A percentile compares a stretch with the other conserved stretches of the same genome.
These are phyloP conservation scores for Simalia tracyae DNA, from an alignment of 2,797 vertebrate genomes.

Conservation along the genomic window DNA sequence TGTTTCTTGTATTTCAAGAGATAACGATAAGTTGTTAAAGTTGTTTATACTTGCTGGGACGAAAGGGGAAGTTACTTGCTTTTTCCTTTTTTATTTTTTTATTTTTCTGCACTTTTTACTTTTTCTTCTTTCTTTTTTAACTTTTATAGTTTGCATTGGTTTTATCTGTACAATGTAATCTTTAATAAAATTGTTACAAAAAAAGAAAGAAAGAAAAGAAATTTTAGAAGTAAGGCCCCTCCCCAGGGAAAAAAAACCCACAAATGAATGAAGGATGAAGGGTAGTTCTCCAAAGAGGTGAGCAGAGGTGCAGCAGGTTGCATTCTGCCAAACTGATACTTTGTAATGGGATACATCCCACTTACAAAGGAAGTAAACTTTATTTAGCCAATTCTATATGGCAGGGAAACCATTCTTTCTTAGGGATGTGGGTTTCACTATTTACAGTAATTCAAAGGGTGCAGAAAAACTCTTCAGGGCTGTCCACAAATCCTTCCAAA, in stretches of 20 bases:
- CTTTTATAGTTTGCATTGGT: no score
- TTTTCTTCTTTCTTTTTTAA: no score
- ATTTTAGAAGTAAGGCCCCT: neutral
- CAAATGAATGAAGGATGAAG: neutral
- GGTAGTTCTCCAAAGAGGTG: neutral
- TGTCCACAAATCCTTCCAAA: neutral
- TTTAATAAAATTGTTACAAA: no score
- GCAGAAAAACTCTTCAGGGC: neutral
- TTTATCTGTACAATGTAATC: no score
- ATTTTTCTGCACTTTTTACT: no score
- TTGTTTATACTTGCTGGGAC: no score
- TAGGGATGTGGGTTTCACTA: neutral
- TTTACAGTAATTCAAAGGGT: neutral
- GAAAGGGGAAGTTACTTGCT: no score
- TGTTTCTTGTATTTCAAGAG: no score
- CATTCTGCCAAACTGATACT: neutral
- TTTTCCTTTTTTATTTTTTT: no score
- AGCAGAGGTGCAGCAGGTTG: neutral
- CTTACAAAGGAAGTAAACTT: neutral
- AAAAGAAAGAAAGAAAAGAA: no score
- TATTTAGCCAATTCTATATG: neutral
- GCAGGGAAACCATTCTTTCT: no score
- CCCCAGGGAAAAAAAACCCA: neutral
- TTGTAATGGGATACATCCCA: neutral
- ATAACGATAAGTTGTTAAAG: no score